These are phyloP conservation scores for Leptobrachium leishanense DNA, from an alignment of 2,113 vertebrate species.

Conservation along the genomic window DNA sequence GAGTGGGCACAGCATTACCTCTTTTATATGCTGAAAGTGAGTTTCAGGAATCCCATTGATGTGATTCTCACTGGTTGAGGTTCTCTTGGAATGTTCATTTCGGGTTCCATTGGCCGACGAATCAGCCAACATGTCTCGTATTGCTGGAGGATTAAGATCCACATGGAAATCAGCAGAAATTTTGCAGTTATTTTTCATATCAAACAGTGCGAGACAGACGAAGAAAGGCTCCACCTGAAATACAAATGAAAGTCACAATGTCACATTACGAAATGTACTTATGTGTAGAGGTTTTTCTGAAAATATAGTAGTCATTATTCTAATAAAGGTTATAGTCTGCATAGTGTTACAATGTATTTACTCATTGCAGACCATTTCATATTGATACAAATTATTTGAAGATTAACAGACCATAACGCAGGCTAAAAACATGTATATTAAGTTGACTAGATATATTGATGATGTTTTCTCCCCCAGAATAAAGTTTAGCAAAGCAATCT, in stretches of 20 bases:
- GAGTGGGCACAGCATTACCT: conserved; percentile 62
- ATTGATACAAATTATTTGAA: too few relatives aligned
- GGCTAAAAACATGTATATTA: too few relatives aligned
- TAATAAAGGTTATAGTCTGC: too few relatives aligned
- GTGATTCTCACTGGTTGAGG: conserved; percentile 53
- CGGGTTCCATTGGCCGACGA: neutral
- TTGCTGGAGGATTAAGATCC: conserved; percentile 82
- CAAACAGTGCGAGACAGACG: conserved; percentile 88
- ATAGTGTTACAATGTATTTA: too few relatives aligned
- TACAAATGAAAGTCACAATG: conserved; percentile 33
- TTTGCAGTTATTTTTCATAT: conserved; percentile 89
- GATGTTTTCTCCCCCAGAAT: too few relatives aligned
- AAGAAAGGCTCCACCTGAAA: conserved; percentile 96
- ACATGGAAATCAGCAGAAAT: conserved; percentile 94
- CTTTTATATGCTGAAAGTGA: conserved; percentile 77
- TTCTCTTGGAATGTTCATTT: conserved; percentile 31
- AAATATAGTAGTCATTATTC: too few relatives aligned
- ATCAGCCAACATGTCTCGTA: conserved; percentile 84
- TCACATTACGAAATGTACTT: neutral
- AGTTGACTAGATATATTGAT: too few relatives aligned
- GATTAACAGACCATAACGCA: too few relatives aligned
- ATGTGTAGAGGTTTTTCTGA: too few relatives aligned
- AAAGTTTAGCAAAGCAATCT: too few relatives aligned
- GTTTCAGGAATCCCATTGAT: conserved; percentile 78
- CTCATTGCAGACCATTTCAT: too few relatives aligned